Evolutionary conservation across 2,888 invertebrate genomes (phyloP).

Genomic region (Nephrotoma guestfalica): DNA sequence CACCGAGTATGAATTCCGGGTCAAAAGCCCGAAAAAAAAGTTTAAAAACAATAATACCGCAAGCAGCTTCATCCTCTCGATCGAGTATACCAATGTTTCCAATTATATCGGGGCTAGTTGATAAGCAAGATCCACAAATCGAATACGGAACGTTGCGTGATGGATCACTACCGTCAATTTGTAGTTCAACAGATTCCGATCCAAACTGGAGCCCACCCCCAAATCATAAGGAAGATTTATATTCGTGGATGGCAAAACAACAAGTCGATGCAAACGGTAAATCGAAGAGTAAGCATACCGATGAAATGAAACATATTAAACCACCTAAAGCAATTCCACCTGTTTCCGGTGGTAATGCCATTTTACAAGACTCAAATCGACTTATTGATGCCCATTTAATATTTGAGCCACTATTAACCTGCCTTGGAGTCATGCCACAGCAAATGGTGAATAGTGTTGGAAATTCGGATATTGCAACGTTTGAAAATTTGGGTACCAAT

Average conservation of each 20-base stretch:
- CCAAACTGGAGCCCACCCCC: constrained; percentile 25
- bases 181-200: constrained; percentile 35
- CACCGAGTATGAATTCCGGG: constrained; percentile 7
- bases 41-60: constrained; percentile 13
- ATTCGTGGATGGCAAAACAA: constrained; percentile 94
- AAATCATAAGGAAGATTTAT: constrained; percentile 70
- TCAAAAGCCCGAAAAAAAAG: not conserved
- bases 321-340: not conserved
- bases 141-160: constrained; percentile 64
- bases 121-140: constrained; percentile 30
- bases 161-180: constrained; percentile 52
- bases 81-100: constrained; percentile 34
- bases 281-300: constrained; percentile 15
- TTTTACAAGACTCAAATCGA: constrained; percentile 57
- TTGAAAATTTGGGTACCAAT: constrained; percentile 82
- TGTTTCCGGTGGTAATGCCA: not conserved
- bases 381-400: constrained; percentile 86
- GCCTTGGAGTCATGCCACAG: constrained; percentile 81
- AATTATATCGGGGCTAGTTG: constrained; percentile 31
- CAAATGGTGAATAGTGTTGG: constrained; percentile 45
- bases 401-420: constrained; percentile 80
- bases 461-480: constrained; percentile 44
- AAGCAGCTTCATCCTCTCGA: constrained; percentile 30
- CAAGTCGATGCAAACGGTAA: constrained; percentile 30
- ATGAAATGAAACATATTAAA: not conserved